Percentiles rank a stretch among this genome's conserved stretches.
These are phyloP conservation scores for Cerceris rybyensis DNA, from an alignment of 2,888 invertebrate genomes.

Conservation along the genomic window DNA sequence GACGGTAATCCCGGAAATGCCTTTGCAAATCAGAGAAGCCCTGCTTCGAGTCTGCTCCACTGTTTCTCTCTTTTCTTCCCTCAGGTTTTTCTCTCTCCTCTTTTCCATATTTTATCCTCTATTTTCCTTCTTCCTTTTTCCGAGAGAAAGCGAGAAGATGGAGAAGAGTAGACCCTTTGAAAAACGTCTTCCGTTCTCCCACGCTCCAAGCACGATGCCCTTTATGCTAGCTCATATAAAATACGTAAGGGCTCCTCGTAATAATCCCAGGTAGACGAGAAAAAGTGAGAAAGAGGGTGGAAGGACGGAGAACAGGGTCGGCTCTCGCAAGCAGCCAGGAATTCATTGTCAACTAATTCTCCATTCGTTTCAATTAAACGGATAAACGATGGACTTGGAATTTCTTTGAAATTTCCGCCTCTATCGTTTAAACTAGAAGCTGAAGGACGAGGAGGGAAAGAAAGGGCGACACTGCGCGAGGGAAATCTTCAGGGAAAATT, in stretches of 20 bases:
- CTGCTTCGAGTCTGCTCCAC: constrained; percentile 25
- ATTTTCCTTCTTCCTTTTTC: neutral
- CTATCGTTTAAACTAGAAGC: no score
- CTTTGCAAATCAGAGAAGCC: constrained; percentile 64
- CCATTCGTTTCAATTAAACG: no score
- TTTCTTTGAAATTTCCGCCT: no score
- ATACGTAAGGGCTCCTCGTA: constrained; percentile 20
- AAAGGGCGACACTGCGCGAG: no score
- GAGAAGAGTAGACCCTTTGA: constrained; percentile 46
- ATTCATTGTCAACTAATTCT: no score
- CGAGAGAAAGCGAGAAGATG: neutral
- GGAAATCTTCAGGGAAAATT: no score
- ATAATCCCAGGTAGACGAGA: neutral
- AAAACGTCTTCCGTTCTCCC: constrained; percentile 32
- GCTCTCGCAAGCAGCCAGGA: no score
- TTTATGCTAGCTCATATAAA: constrained; percentile 45
- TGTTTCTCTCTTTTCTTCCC: neutral
- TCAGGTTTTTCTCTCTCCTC: neutral
- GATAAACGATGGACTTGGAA: no score
- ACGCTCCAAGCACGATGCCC: constrained; percentile 25
- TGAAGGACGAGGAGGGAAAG: no score
- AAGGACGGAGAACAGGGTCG: neutral
- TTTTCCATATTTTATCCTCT: constrained; percentile 1
- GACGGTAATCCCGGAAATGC: constrained; percentile 64
- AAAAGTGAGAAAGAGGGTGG: neutral